Percentiles rank a stretch among this genome's conserved stretches.
Conservation (phyloP, 2,888 invertebrate genomes). For the Andrena trimmerana region DNA sequence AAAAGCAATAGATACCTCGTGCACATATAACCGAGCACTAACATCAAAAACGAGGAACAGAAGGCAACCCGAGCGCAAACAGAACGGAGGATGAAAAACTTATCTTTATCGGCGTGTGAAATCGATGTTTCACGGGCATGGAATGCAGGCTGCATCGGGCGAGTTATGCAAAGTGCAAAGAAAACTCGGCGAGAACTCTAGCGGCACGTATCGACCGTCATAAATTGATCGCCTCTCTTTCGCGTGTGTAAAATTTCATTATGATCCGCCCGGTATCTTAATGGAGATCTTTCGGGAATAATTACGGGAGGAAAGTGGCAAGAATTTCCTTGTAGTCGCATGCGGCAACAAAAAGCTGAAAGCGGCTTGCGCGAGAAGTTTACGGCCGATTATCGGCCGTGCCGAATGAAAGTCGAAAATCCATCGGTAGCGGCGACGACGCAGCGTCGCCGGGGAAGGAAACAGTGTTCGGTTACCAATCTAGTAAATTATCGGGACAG, state of each 20-base stretch:
- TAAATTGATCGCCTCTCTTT: constrained; percentile 7
- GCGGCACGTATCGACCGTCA: neutral
- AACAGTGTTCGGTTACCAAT: constrained; percentile 45
- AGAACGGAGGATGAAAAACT: neutral
- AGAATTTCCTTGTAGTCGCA: neutral
- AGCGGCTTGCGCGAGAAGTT: neutral
- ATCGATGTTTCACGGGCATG: neutral
- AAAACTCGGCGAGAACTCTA: neutral
- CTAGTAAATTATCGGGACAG: constrained; percentile 44
- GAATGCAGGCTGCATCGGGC: neutral
- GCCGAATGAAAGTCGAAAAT: constrained; percentile 1
- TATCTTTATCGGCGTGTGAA: constrained; percentile 3
- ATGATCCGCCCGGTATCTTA: constrained; percentile 10
- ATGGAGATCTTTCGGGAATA: constrained; percentile 12
- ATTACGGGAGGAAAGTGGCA: constrained; percentile 5
- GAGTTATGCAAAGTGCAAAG: constrained; percentile 19
- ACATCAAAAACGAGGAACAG: too few species aligned
- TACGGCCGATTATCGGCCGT: neutral
- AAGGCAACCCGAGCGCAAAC: too few species aligned
- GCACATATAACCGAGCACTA: too few species aligned
- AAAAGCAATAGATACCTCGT: too few species aligned
- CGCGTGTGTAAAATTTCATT: constrained; percentile 23
- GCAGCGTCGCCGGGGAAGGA: constrained; percentile 6
- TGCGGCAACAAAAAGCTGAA: neutral
- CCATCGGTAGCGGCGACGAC: neutral